These are phyloP conservation scores for Cyanistes caeruleus DNA, from an alignment of 2,113 vertebrate species.

Conservation along the genomic window DNA sequence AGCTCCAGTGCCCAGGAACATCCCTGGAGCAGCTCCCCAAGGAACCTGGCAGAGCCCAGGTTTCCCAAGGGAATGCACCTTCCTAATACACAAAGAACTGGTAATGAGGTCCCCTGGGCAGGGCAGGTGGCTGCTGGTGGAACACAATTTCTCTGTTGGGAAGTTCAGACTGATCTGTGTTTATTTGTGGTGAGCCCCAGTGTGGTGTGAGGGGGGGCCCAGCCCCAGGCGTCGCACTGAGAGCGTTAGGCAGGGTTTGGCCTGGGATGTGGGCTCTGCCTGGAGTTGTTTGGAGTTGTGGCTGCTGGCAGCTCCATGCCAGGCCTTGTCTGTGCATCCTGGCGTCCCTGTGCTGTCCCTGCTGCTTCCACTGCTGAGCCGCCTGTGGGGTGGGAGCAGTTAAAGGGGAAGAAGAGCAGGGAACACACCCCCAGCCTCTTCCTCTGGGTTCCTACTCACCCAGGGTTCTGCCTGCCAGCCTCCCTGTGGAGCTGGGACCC, in stretches of 20 bases:
- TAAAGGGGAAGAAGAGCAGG: neutral
- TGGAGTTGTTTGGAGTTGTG: neutral
- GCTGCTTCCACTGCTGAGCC: neutral
- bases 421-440: neutral
- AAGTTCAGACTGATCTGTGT: neutral
- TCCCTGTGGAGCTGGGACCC: neutral
- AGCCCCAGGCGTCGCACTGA: neutral
- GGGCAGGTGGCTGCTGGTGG: neutral
- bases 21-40: neutral
- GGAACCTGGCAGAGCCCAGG: fast-evolving
- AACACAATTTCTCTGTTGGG: neutral
- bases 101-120: neutral
- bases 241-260: neutral
- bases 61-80: neutral
- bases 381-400: neutral
- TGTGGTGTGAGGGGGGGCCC: neutral
- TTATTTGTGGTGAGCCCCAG: neutral
- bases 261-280: neutral
- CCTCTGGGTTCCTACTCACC: neutral
- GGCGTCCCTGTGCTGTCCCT: neutral
- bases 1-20: neutral
- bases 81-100: fast-evolving
- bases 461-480: fast-evolving
- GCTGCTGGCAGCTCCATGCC: neutral
- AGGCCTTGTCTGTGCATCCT: fast-evolving